phyloP scores from a whole-genome alignment of 2,113 vertebrate genomes.

The Eira barbara region DNA sequence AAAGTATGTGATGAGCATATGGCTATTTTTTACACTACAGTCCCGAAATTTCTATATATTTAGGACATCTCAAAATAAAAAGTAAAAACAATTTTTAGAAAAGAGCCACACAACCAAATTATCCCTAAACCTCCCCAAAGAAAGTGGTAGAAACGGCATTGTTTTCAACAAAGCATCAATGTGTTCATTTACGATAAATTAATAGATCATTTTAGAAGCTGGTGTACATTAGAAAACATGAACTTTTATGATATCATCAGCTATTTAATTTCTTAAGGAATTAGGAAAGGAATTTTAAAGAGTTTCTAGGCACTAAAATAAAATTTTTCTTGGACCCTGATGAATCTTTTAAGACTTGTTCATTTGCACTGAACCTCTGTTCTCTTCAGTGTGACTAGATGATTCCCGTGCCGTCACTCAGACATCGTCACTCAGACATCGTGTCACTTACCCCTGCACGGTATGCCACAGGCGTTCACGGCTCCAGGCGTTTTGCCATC shows the following conservation, averaged over 20 bases:
- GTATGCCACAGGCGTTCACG: background rate
- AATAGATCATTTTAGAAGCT: background rate
- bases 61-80: conserved; percentile 14
- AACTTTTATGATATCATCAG: background rate
- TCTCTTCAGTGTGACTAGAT: background rate
- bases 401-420: background rate
- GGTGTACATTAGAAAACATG: background rate
- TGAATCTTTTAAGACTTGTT: background rate
- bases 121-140: background rate
- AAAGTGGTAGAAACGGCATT: background rate
- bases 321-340: background rate
- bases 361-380: background rate
- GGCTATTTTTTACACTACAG: background rate
- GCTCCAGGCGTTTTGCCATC: conserved; percentile 53
- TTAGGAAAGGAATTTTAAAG: background rate
- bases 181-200: background rate
- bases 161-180: background rate
- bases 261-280: background rate
- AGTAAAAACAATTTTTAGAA: background rate
- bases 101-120: background rate
- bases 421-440: accelerated
- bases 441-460: conserved; percentile 62
- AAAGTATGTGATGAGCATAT: background rate
- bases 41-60: background rate
- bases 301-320: background rate